phyloP scores from a whole-genome alignment of 1,140 invertebrate species.

The Lucilia sericata region DNA sequence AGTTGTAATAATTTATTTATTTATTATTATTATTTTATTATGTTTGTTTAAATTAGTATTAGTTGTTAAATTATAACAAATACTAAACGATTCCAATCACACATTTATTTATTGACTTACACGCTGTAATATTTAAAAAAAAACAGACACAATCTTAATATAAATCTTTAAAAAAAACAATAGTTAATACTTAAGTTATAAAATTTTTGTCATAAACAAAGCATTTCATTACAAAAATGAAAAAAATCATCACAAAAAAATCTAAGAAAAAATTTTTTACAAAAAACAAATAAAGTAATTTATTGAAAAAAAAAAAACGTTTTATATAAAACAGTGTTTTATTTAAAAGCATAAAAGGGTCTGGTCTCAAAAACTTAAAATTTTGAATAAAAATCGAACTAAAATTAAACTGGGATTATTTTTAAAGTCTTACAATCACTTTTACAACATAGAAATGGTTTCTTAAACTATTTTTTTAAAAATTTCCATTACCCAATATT shows the following conservation, averaged over 20 bases:
- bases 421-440: too few species aligned
- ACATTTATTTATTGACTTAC: constrained; percentile 48
- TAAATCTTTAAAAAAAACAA: constrained; percentile 49
- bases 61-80: constrained; percentile 16
- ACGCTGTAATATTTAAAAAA: constrained; percentile 27
- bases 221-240: constrained; percentile 67
- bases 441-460: too few species aligned
- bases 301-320: constrained; percentile 50
- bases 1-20: constrained; percentile 39
- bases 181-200: constrained; percentile 19
- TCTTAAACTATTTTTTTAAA: too few species aligned
- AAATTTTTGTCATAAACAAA: constrained; percentile 57
- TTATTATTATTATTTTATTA: constrained; percentile 33
- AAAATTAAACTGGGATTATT: too few species aligned
- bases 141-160: constrained; percentile 48
- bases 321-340: not conserved
- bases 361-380: too few species aligned
- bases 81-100: constrained; percentile 46
- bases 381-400: too few species aligned
- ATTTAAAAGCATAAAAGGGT: not conserved
- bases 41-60: constrained; percentile 21
- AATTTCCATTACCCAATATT: not conserved
- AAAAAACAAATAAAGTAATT: constrained; percentile 55
- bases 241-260: constrained; percentile 60
- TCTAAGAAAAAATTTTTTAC: constrained; percentile 50